Evolutionary conservation across 1,140 invertebrate genomes (phyloP).

Genomic region (Drosophila rhopaloa): DNA sequence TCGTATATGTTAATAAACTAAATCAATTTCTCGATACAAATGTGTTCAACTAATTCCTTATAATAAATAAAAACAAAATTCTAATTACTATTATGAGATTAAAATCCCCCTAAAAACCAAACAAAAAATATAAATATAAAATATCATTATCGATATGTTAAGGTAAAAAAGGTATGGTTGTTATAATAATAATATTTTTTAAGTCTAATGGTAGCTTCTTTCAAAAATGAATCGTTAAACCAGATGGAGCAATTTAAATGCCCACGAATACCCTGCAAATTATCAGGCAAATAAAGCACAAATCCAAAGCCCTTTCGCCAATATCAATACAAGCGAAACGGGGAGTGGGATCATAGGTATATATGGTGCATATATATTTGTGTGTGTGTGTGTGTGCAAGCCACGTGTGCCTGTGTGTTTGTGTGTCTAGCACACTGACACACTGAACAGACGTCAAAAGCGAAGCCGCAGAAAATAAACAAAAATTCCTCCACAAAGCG

Average conservation of each 20-base stretch:
- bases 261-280: constrained; percentile 12
- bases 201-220: too few relatives aligned
- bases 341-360: constrained; percentile 17
- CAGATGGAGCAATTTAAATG: not conserved
- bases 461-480: constrained; percentile 39
- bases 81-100: too few relatives aligned
- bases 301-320: constrained; percentile 20
- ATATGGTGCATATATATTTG: not conserved
- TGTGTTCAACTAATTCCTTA: too few relatives aligned
- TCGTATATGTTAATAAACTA: too few relatives aligned
- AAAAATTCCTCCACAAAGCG: constrained; percentile 53
- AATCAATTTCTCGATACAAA: too few relatives aligned
- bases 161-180: too few relatives aligned
- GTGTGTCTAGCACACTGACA: constrained; percentile 56
- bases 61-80: too few relatives aligned
- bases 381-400: constrained; percentile 8
- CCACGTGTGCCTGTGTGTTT: constrained; percentile 17
- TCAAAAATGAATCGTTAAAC: too few relatives aligned
- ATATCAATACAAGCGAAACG: constrained; percentile 33
- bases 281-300: constrained; percentile 13
- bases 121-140: too few relatives aligned
- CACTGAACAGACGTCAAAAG: constrained; percentile 47
- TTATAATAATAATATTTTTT: too few relatives aligned
- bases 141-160: too few relatives aligned
- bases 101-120: too few relatives aligned